Evolutionary conservation across 1,140 invertebrate species (phyloP).

Genomic region (Drosophila guanche): DNA sequence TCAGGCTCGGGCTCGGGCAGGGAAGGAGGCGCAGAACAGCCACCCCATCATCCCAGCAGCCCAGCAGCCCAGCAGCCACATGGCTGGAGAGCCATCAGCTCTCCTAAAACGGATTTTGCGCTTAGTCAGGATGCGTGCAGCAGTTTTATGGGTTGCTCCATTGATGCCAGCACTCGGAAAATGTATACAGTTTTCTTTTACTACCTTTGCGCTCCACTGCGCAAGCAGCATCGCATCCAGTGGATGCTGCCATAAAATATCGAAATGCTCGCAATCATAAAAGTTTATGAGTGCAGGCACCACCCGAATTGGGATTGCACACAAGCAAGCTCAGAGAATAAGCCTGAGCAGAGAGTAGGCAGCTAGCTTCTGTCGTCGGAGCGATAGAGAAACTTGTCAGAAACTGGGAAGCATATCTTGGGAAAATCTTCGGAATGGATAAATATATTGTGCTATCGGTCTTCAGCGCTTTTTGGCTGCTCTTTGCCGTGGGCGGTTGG

Average conservation of each 20-base stretch:
- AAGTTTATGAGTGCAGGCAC: constrained; percentile 61
- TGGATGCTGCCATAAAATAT: constrained; percentile 57
- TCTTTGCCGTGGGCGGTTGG: constrained; percentile 28
- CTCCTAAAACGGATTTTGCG: constrained; percentile 73
- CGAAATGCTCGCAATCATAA: constrained; percentile 69
- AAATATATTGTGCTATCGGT: constrained; percentile 8
- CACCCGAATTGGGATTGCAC: constrained; percentile 56
- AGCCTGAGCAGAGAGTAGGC: neutral
- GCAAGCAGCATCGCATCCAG: constrained; percentile 57
- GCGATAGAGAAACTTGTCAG: constrained; percentile 52
- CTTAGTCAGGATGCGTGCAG: constrained; percentile 68
- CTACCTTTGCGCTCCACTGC: constrained; percentile 60
- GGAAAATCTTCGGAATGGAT: constrained; percentile 46
- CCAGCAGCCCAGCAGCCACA: neutral
- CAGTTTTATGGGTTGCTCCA: constrained; percentile 53
- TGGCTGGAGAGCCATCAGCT: constrained; percentile 45
- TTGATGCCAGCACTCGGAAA: constrained; percentile 62
- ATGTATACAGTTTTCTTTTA: constrained; percentile 78
- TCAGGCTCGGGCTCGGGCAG: too few relatives aligned
- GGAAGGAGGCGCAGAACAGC: neutral
- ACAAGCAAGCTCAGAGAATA: constrained; percentile 34
- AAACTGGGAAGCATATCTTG: constrained; percentile 14
- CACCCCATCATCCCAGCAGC: neutral
- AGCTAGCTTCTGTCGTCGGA: neutral
- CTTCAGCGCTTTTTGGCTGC: constrained; percentile 34